These are phyloP conservation scores for Drosophila buzzatii DNA, from an alignment of 2,888 invertebrate species.

Conservation along the genomic window DNA sequence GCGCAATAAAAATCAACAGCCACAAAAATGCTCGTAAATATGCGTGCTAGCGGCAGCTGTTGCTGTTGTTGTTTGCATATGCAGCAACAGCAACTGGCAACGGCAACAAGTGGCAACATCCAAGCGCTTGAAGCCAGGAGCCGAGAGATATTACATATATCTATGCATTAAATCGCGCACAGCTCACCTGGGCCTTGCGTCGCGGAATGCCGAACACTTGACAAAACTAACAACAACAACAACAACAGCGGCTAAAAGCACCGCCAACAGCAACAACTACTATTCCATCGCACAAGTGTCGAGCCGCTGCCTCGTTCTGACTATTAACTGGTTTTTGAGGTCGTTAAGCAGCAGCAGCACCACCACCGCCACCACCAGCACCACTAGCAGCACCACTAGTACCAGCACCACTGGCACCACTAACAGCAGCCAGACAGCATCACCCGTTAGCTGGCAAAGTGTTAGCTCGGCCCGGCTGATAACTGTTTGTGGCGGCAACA, in stretches of 20 bases:
- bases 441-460: conserved; percentile 53
- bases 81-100: conserved; percentile 21
- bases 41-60: conserved; percentile 51
- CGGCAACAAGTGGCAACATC: conserved; percentile 19
- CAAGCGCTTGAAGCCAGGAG: conserved; percentile 26
- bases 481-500: conserved; percentile 42
- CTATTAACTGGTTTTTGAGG: conserved; percentile 68
- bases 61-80: conserved; percentile 35
- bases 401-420: neutral
- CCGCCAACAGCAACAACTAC: conserved; percentile 35
- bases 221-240: conserved; percentile 40
- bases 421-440: conserved; percentile 38
- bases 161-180: conserved; percentile 45
- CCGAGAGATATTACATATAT: conserved; percentile 24
- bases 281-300: conserved; percentile 55
- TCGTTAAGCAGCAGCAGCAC: conserved; percentile 54
- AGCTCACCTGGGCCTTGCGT: conserved; percentile 45
- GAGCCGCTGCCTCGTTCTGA: conserved; percentile 47
- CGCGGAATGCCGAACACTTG: conserved; percentile 64
- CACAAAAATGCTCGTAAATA: conserved; percentile 59
- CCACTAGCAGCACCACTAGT: conserved; percentile 3
- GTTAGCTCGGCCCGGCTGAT: conserved; percentile 37
- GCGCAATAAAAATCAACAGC: conserved; percentile 57
- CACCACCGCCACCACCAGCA: conserved; percentile 8
- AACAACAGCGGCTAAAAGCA: conserved; percentile 14